These are phyloP conservation scores for Margaritifera margaritifera DNA, from an alignment of 2,888 invertebrate species.

Conservation along the genomic window DNA sequence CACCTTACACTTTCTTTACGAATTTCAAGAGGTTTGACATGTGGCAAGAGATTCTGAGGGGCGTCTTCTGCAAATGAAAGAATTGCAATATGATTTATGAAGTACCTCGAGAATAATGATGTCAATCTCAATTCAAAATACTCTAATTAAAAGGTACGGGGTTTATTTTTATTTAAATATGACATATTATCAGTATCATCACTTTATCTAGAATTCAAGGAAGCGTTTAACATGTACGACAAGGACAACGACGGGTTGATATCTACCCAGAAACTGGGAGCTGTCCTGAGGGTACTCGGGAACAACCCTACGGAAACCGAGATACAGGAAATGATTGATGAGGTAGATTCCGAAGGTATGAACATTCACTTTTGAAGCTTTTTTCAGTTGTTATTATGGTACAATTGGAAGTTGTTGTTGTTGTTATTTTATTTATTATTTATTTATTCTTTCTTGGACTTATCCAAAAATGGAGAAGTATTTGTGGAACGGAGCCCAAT, in stretches of 20 bases:
- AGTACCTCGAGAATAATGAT: neutral
- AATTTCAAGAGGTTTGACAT: neutral
- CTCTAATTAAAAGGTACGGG: neutral
- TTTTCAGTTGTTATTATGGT: neutral
- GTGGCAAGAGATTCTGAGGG: neutral
- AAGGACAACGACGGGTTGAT: slow-evolving; percentile 51
- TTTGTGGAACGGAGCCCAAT: too few relatives aligned
- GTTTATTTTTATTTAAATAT: neutral
- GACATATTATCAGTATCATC: neutral
- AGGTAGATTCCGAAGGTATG: slow-evolving; percentile 48
- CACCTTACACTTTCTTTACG: neutral
- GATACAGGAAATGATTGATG: slow-evolving; percentile 55
- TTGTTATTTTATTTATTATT: neutral
- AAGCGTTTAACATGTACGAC: slow-evolving; percentile 50
- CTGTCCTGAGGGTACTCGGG: slow-evolving; percentile 45
- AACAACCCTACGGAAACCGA: slow-evolving; percentile 52
- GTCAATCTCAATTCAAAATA: neutral
- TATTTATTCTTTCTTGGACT: too few relatives aligned
- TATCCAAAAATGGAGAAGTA: too few relatives aligned
- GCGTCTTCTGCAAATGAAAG: neutral
- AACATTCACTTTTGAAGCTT: neutral
- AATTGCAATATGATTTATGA: neutral
- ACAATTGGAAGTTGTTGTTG: neutral
- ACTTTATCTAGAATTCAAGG: slow-evolving; percentile 40
- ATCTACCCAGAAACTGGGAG: slow-evolving; percentile 46